Evolutionary conservation across 2,888 invertebrate species (phyloP).

Genomic region (Drosophila barbarae): DNA sequence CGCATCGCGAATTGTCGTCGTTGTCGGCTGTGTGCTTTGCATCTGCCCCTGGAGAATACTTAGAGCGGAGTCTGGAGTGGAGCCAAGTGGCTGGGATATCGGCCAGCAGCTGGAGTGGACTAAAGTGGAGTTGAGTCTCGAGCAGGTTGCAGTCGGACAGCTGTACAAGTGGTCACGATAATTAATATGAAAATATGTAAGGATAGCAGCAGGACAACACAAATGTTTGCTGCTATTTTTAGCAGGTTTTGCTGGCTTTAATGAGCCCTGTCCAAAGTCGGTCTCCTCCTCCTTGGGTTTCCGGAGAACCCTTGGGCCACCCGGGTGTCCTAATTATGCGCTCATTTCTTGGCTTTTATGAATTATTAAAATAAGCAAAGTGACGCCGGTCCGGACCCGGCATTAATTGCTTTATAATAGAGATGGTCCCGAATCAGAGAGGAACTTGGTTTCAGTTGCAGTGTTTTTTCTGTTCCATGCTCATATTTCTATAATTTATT

Average conservation of each 20-base stretch:
- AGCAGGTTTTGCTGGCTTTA: slow-evolving; percentile 57
- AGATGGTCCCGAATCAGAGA: slow-evolving; percentile 16
- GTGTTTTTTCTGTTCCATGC: slow-evolving; percentile 19
- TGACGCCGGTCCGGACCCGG: slow-evolving; percentile 45
- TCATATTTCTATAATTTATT: slow-evolving; percentile 73
- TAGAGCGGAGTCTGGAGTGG: slow-evolving; percentile 20
- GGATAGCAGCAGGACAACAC: slow-evolving; percentile 44
- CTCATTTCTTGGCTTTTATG: slow-evolving; percentile 59
- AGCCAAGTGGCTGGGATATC: slow-evolving; percentile 18
- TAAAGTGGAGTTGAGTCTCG: background rate
- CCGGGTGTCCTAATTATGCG: slow-evolving; percentile 65
- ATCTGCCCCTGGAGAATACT: slow-evolving; percentile 49
- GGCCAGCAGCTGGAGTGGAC: slow-evolving; percentile 12
- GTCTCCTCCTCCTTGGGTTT: slow-evolving; percentile 1
- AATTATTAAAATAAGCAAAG: slow-evolving; percentile 69
- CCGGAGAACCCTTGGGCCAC: slow-evolving; percentile 43
- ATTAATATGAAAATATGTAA: slow-evolving; percentile 74
- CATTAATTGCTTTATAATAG: slow-evolving; percentile 73
- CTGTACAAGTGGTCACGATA: slow-evolving; percentile 64
- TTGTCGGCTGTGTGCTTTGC: slow-evolving; percentile 40
- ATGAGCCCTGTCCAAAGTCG: slow-evolving; percentile 54
- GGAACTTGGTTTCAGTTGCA: slow-evolving; percentile 3
- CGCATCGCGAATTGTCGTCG: slow-evolving; percentile 49
- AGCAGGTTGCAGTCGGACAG: slow-evolving; percentile 49
- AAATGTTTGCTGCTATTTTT: slow-evolving; percentile 70